Evolutionary conservation across 2,113 vertebrate species (phyloP), one percentile per base, ranked within the genome.

Genomic region (Penelope pileata): DNA sequence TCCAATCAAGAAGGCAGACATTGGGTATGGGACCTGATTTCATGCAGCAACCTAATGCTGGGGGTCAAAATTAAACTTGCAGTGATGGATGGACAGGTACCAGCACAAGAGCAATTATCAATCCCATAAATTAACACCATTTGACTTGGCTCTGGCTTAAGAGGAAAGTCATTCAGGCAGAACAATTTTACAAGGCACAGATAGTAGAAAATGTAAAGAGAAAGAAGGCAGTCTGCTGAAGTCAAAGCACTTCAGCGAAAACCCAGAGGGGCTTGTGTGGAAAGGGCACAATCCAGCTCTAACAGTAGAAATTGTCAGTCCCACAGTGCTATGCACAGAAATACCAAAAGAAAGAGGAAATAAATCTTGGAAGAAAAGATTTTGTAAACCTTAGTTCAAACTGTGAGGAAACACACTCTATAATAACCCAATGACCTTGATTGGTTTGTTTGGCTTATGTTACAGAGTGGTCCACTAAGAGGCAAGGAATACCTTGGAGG

Each of bases 121-220:
- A 92, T 62, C 45, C 72, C 0, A 1, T 77, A 84, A 91, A 93
- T 94, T 81, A 86, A 60, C 38, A 86, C 43, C 23, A 43, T 66
- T 85, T 89, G 63, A 74, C 50, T 89, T 45, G 29, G 64, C 15
- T 34, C 19, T 53, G 66, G 40, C 50, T 86, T 59, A 64, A 76
- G 58, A 83, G 58, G 73, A 89, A 92, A 92, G 79, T 86, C 19
- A 69, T 69, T 66, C 50, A 77, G 54, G 92, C 54, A 89, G 59
- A 94, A 66, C 21, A 81, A 56, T 69, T 89, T 76, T 86, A 59
- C 59, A 3, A 3, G 7, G 23, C 17, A 38, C 40, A 68, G 30
- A 42, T 12, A 84, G 51, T 26, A 70, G 51, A 68, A 86, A 70
- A 81, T 1, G 0, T 56, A 51, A 92, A 91, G 45, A 47, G 58